Conservation (phyloP, 30 jellyfish, hydroid and myxozoan species). For the Cassiopea xamachana region DNA sequence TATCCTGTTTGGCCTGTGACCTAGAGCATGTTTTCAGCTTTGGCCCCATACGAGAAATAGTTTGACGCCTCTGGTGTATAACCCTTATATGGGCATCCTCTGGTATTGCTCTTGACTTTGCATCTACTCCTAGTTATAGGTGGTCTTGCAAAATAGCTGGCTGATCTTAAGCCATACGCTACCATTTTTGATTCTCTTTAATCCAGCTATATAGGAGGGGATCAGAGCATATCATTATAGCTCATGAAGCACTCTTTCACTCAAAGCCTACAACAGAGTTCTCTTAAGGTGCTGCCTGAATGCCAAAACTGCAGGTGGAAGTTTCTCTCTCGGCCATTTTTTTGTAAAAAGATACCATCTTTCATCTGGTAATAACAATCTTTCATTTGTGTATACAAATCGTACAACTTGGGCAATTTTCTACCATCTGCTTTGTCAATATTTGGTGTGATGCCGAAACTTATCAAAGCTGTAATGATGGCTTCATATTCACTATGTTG, state of each 20-base stretch:
- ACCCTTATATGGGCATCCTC: slow-evolving; percentile 27
- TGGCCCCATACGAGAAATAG: no score
- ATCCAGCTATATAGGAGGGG: slow-evolving; percentile 22
- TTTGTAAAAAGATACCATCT: slow-evolving; percentile 21
- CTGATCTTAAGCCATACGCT: slow-evolving; percentile 23
- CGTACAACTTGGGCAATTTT: slow-evolving; percentile 14
- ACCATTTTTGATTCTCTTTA: slow-evolving; percentile 14
- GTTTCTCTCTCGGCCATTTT: slow-evolving; percentile 27
- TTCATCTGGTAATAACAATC: not conserved
- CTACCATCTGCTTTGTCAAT: slow-evolving; percentile 24
- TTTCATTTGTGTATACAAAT: not conserved
- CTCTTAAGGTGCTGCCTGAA: slow-evolving; percentile 28
- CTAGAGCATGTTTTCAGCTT: no score
- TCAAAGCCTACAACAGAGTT: slow-evolving; percentile 20
- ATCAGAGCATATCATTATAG: slow-evolving; percentile 28
- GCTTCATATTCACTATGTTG: slow-evolving; percentile 24
- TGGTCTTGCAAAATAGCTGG: slow-evolving; percentile 30
- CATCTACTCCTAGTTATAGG: slow-evolving; percentile 4
- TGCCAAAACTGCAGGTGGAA: slow-evolving; percentile 17
- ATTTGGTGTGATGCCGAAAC: slow-evolving; percentile 44
- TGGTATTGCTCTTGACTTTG: slow-evolving; percentile 10
- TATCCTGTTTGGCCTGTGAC: no score
- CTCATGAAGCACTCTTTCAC: slow-evolving; percentile 15
- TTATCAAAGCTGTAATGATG: slow-evolving; percentile 16
- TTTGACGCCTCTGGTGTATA: not conserved